A percentile compares a stretch with the other conserved stretches of the same genome.
Conservation (phyloP, 2,113 vertebrate species). For the Brachyhypopomus gauderio region DNA sequence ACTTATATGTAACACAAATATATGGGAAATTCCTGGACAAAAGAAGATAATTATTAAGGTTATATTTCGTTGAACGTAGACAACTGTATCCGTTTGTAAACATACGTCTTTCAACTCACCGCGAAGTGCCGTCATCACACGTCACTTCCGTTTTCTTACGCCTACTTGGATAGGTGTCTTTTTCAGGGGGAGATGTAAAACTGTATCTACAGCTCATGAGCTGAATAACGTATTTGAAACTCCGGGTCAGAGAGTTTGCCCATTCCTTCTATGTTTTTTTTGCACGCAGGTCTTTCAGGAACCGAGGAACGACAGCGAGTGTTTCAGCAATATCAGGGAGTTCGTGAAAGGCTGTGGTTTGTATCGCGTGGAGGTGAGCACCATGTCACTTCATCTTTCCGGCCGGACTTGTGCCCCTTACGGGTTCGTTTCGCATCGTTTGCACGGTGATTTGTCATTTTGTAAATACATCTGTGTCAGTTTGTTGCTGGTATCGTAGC, state of each 20-base stretch:
- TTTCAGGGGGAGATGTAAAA: slow-evolving; percentile 15
- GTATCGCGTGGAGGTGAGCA: slow-evolving; percentile 89
- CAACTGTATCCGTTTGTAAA: slow-evolving; percentile 14
- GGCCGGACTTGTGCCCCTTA: neutral
- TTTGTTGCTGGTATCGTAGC: neutral
- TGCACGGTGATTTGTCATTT: neutral
- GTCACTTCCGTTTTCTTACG: slow-evolving; percentile 70
- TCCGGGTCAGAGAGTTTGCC: neutral
- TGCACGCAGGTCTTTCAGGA: slow-evolving; percentile 81
- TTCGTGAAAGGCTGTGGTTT: slow-evolving; percentile 86
- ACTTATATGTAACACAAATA: too few species aligned
- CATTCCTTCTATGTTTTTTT: slow-evolving; percentile 14
- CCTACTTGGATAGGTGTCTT: slow-evolving; percentile 49
- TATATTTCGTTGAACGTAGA: neutral
- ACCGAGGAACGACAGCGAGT: slow-evolving; percentile 85
- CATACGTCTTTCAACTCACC: neutral
- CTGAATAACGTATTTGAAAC: neutral
- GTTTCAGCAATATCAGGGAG: slow-evolving; percentile 87
- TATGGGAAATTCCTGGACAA: too few species aligned
- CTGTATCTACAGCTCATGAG: neutral
- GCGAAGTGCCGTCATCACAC: slow-evolving; percentile 39
- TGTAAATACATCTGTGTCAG: neutral
- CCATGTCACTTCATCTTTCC: neutral
- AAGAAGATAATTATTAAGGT: too few species aligned
- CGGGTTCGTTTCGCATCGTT: neutral